A percentile compares a stretch with the other conserved stretches of the same genome.
Conservation (phyloP, 2,888 invertebrate species). For the Platycheirus albimanus region DNA sequence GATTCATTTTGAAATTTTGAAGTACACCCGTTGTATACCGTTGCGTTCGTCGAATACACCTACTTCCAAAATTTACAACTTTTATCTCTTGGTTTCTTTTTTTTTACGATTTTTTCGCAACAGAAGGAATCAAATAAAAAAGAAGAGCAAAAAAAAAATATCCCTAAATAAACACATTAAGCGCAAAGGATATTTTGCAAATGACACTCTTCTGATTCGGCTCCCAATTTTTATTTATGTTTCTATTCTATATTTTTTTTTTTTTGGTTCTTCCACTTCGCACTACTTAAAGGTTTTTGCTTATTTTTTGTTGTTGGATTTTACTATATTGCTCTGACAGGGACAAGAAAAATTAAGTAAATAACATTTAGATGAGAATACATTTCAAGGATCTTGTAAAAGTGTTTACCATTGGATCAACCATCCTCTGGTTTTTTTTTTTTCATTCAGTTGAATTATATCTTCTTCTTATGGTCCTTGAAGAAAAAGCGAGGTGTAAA, state of each 20-base stretch:
- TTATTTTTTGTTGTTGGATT: slow-evolving; percentile 31
- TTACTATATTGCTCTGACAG: slow-evolving; percentile 31
- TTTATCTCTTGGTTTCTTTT: background rate
- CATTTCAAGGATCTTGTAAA: slow-evolving; percentile 64
- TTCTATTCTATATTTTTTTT: background rate
- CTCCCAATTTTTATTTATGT: slow-evolving; percentile 27
- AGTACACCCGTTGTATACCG: background rate
- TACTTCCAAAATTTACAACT: slow-evolving; percentile 18
- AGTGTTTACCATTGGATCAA: slow-evolving; percentile 63
- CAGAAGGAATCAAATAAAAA: slow-evolving; percentile 28
- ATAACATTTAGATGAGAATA: slow-evolving; percentile 72
- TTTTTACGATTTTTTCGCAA: slow-evolving; percentile 31
- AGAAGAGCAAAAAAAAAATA: slow-evolving; percentile 36
- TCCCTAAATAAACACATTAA: slow-evolving; percentile 70
- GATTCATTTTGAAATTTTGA: slow-evolving; percentile 36
- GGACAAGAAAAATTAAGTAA: slow-evolving; percentile 67
- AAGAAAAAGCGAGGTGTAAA: slow-evolving; percentile 42
- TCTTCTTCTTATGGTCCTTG: background rate
- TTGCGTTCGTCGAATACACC: background rate
- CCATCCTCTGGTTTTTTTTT: slow-evolving; percentile 1
- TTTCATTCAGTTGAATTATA: slow-evolving; percentile 5
- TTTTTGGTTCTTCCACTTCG: slow-evolving; percentile 25
- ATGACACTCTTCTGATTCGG: slow-evolving; percentile 65
- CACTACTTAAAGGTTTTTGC: slow-evolving; percentile 23
- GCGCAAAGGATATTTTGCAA: slow-evolving; percentile 70